Conservation (phyloP, 2,113 vertebrate genomes). For the Cygnus atratus region DNA sequence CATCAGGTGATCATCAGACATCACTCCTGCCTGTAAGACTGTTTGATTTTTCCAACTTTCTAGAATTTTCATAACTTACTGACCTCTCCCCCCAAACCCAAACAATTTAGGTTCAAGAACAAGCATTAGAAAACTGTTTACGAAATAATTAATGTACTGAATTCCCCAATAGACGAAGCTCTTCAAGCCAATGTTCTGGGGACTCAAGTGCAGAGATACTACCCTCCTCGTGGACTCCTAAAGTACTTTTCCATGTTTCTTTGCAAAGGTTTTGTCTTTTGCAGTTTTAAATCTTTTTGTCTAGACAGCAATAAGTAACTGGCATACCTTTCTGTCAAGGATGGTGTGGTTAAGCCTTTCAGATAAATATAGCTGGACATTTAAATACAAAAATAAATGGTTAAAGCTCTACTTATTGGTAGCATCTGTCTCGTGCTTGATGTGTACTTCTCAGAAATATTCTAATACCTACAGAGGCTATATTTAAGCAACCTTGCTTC, state of each 20-base stretch:
- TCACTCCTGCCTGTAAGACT: neutral
- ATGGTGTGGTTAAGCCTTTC: constrained; percentile 69
- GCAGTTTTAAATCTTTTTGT: constrained; percentile 69
- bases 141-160: neutral
- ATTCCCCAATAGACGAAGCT: neutral
- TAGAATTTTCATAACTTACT: constrained; percentile 18
- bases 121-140: constrained; percentile 33
- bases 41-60: constrained; percentile 18
- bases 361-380: constrained; percentile 74
- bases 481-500: constrained; percentile 77
- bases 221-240: neutral
- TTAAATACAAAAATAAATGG: constrained; percentile 76
- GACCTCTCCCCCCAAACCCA: neutral
- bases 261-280: constrained; percentile 53
- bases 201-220: neutral
- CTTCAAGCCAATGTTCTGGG: neutral
- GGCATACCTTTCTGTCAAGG: constrained; percentile 65
- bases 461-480: constrained; percentile 74
- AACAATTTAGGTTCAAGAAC: constrained; percentile 35
- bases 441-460: constrained; percentile 77
- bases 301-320: constrained; percentile 72
- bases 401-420: constrained; percentile 72
- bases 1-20: constrained; percentile 37
- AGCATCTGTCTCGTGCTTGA: constrained; percentile 75
- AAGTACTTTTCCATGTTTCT: constrained; percentile 35